Evolutionary conservation across 2,888 invertebrate genomes (phyloP).

Genomic region (Melieria crassipennis): DNA sequence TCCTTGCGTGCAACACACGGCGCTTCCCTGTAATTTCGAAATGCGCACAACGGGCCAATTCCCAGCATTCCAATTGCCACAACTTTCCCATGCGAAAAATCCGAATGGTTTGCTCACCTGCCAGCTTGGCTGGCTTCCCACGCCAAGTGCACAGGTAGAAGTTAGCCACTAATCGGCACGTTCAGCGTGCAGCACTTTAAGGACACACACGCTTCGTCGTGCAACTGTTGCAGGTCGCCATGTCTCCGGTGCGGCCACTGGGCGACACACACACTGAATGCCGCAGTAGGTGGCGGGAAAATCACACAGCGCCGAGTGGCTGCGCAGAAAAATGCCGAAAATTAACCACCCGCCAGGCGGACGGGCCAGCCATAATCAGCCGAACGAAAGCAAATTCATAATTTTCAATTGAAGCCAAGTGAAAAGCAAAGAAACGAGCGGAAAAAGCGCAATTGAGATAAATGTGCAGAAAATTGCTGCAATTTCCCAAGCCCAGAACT

Average conservation of each 20-base stretch:
- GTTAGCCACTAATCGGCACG: no score
- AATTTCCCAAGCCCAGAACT: slow-evolving; percentile 21
- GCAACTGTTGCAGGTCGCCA: slow-evolving; percentile 4
- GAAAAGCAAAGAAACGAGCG: slow-evolving; percentile 9
- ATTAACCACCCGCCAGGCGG: slow-evolving; percentile 37
- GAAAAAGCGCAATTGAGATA: slow-evolving; percentile 25
- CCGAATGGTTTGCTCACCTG: no score
- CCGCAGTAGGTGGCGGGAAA: slow-evolving; percentile 34
- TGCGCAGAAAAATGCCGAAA: slow-evolving; percentile 28
- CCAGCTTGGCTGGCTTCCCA: no score
- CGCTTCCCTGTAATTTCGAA: no score
- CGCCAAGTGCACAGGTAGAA: no score
- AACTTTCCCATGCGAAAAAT: no score
- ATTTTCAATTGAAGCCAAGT: slow-evolving; percentile 25
- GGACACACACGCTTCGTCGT: background rate
- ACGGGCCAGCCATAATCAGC: slow-evolving; percentile 1
- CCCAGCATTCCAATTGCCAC: no score
- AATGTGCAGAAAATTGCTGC: slow-evolving; percentile 37
- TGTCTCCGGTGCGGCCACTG: background rate
- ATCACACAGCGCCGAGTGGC: background rate
- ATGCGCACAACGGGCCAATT: no score
- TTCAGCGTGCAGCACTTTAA: no score
- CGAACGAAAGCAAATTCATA: slow-evolving; percentile 18
- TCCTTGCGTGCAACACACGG: no score
- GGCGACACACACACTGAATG: slow-evolving; percentile 26